Base-by-base conservation (phyloP, 2,797 vertebrate genomes). In the Periparus ater region DNA sequence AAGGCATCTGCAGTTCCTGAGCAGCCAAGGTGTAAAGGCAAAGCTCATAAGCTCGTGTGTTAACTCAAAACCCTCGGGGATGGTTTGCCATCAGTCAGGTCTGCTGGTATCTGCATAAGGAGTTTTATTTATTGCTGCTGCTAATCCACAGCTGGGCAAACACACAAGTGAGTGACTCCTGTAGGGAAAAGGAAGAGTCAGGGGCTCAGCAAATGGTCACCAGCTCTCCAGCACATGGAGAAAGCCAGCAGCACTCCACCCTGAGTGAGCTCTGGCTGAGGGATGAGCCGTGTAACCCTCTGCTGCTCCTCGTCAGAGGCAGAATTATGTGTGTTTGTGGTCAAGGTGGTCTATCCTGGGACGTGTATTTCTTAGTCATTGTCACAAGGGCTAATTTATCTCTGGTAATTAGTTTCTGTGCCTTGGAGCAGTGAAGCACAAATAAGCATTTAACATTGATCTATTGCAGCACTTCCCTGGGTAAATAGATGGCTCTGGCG, bases 341-440 rank as follows among this genome's bases (percentile, higher is more conserved):
- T 91, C 88, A 94, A 89, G 89, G 93, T 85, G 85, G 91, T 68
- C 93, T 81, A 11, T 96, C 85, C 58, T 80, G 93, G 91, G 95
- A 94, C 2, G 2, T 90, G 89, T 87, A 70, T 95, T 93, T 95
- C 89, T 91, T 61, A 88, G 74, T 92, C 93, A 38, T 85, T 96
- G 86, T 95, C 93, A 93, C 76, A 68, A 68, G 89, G 88, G 90
- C 85, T 95, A 96, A 97, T 96, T 95, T 85, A 83, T 96, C 94
- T 93, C 71, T 85, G 47, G 80, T 95, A 97, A 97, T 97, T 97
- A 96, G 94, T 91, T 95, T 96, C 90, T 85, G 87, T 94, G 93
- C 91, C 89, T 97, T 16, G 88, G 79, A 95, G 93, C 94, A 89
- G 65, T 54, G 91, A 90, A 92, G 95, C 55, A 30, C 88, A 95